phyloP scores from a whole-genome alignment of 2,888 invertebrate species.

The Papilio protenor region DNA sequence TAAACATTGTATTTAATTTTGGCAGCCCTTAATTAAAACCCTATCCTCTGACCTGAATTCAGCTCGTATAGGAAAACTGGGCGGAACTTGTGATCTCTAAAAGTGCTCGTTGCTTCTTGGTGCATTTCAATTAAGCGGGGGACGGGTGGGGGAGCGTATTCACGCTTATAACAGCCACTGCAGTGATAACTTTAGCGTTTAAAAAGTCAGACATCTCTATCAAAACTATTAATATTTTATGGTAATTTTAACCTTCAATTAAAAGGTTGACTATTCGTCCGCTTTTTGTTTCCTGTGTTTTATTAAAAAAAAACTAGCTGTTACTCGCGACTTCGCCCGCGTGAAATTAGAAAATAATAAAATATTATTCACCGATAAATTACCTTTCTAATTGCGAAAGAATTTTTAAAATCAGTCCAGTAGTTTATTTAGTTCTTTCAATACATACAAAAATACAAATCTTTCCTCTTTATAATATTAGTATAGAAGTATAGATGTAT shows the following conservation, averaged over 20 bases:
- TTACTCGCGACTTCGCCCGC: too few relatives aligned
- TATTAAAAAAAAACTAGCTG: too few relatives aligned
- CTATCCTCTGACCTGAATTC: slow-evolving; percentile 46
- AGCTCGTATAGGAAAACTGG: slow-evolving; percentile 36
- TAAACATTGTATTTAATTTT: neutral
- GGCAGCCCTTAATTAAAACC: slow-evolving; percentile 38
- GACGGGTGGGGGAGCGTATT: slow-evolving; percentile 28
- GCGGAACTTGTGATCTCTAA: slow-evolving; percentile 46
- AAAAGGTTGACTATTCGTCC: neutral
- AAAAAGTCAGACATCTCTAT: neutral
- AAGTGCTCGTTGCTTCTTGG: slow-evolving; percentile 51
- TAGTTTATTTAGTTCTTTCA: too few relatives aligned
- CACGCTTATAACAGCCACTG: slow-evolving; percentile 39
- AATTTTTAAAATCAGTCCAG: too few relatives aligned
- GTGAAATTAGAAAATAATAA: too few relatives aligned
- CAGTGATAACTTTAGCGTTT: slow-evolving; percentile 49
- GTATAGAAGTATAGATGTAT: too few relatives aligned
- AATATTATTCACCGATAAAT: too few relatives aligned
- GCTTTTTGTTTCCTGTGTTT: too few relatives aligned
- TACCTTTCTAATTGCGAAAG: too few relatives aligned
- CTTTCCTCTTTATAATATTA: too few relatives aligned
- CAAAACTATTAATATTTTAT: neutral
- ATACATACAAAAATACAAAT: too few relatives aligned
- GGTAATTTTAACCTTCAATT: neutral
- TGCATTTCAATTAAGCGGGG: slow-evolving; percentile 55